phyloP scores from a whole-genome alignment of 2,888 invertebrate species.

The Micropterix aruncella region DNA sequence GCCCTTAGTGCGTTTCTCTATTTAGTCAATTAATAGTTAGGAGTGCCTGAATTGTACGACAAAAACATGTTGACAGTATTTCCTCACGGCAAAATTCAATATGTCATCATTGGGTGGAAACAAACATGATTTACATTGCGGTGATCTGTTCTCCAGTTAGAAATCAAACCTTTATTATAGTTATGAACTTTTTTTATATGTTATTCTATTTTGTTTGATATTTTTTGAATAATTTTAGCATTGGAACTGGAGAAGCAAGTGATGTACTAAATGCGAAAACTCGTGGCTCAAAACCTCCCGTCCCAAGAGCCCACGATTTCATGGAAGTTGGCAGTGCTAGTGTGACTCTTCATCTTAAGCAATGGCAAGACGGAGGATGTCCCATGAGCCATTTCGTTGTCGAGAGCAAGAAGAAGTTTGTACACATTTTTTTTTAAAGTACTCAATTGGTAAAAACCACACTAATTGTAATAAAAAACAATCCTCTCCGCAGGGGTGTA shows the following conservation, averaged over 20 bases:
- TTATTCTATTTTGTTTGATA: slow-evolving; percentile 1
- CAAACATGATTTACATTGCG: no score
- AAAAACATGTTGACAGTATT: no score
- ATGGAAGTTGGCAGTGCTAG: slow-evolving; percentile 89
- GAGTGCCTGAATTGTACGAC: no score
- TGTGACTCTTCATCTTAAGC: slow-evolving; percentile 78
- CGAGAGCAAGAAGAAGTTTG: slow-evolving; percentile 84
- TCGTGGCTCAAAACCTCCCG: slow-evolving; percentile 85
- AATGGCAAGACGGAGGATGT: slow-evolving; percentile 92
- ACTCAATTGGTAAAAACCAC: no score
- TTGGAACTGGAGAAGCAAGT: slow-evolving; percentile 84
- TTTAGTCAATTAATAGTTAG: no score
- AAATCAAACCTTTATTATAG: no score
- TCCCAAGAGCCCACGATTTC: slow-evolving; percentile 81
- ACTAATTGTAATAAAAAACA: background rate
- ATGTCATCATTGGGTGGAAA: no score
- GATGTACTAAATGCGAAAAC: slow-evolving; percentile 82
- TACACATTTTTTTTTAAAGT: slow-evolving; percentile 6
- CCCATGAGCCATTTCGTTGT: slow-evolving; percentile 92
- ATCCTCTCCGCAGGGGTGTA: slow-evolving; percentile 43
- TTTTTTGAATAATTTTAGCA: slow-evolving; percentile 33
- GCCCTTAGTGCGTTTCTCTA: no score
- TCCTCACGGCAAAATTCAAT: no score
- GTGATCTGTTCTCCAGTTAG: no score
- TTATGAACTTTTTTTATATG: slow-evolving; percentile 1